phyloP scores from a whole-genome alignment of 2,888 invertebrate genomes.

The Cybosia mesomella region DNA sequence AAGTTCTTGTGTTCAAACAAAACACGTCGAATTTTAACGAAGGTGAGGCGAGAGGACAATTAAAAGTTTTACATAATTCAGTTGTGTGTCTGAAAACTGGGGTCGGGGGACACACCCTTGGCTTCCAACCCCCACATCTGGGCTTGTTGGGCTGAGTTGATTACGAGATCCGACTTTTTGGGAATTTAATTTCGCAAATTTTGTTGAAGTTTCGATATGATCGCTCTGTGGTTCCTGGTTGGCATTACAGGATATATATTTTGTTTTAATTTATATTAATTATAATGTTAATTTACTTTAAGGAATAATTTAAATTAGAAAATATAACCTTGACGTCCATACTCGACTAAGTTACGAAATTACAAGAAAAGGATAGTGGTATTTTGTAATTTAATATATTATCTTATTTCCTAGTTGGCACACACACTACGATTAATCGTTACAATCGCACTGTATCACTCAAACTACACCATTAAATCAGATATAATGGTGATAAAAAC shows the following conservation, averaged over 20 bases:
- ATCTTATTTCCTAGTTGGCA: too few relatives aligned
- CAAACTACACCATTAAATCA: too few relatives aligned
- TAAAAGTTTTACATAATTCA: conserved; percentile 77
- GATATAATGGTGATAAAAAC: too few relatives aligned
- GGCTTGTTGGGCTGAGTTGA: conserved; percentile 59
- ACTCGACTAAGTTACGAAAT: not conserved
- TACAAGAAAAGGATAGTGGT: not conserved
- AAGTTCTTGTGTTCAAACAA: conserved; percentile 64
- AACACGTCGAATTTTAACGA: conserved; percentile 76
- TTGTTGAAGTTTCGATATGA: conserved; percentile 56
- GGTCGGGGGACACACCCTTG: conserved; percentile 30
- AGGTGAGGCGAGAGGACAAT: conserved; percentile 71
- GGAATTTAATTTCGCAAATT: conserved; percentile 65
- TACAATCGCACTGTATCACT: too few relatives aligned
- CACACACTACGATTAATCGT: too few relatives aligned
- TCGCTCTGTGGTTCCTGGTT: conserved; percentile 48
- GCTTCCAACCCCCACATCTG: conserved; percentile 53
- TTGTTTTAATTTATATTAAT: not conserved
- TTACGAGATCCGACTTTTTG: conserved; percentile 63
- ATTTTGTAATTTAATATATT: too few relatives aligned
- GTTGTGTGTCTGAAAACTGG: conserved; percentile 60
- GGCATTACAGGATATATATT: conserved; percentile 2
- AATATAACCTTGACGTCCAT: not conserved
- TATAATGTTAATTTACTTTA: not conserved
- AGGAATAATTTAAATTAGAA: not conserved